Evolutionary conservation across 2,797 vertebrate species (phyloP), one percentile per base, ranked within the genome.

Genomic region (Tauraco hartlaubi): DNA sequence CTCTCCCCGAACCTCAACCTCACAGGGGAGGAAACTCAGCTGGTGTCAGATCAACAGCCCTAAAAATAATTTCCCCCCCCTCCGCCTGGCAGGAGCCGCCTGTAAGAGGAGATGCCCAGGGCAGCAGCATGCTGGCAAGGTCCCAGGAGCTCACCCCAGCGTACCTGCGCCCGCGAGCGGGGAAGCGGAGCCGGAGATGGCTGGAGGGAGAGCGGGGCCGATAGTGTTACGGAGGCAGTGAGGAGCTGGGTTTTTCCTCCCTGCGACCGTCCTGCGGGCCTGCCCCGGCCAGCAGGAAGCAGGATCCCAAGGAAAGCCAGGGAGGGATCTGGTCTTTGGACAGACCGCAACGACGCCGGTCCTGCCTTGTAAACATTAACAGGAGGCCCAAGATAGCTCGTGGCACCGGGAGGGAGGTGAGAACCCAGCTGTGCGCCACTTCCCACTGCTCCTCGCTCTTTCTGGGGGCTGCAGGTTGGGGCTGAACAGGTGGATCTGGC

Each of bases 311-410:
- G 39, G 59, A 91, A 43, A 85, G 71, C 63, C 4, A 0, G 49
- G 80, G 68, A 90, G 75, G 43, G 66, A 95, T n/a, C 49, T 55
- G 94, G 55, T 93, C 95, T 96, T 95, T 95, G 95, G 92, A 94
- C 94, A 83, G 89, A 43, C 26, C 5, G 15, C 4, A 8, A 14
- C 2, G 6, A 8, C 10, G 5, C 51, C 2, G 1, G 67, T 77
- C 67, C 84, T 94, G 74, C 49, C 61, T 43, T 82, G 66, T 97
- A 97, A 97, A 97, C 92, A 97, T 97, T 97, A 97, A 97, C 96
- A 63, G 78, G 76, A 76, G 76, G 61, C 90, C 14, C 1, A 48
- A 92, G 90, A 56, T 17, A 74, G 78, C 62, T 56, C 4, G 0
- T 1, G 6, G 59, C 5, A 4, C 0, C 0, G 33, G 46, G 31